A percentile compares a stretch with the other conserved stretches of the same genome.
Evolutionary conservation across 1,140 invertebrate genomes (phyloP).

Genomic region (Drosophila erecta): DNA sequence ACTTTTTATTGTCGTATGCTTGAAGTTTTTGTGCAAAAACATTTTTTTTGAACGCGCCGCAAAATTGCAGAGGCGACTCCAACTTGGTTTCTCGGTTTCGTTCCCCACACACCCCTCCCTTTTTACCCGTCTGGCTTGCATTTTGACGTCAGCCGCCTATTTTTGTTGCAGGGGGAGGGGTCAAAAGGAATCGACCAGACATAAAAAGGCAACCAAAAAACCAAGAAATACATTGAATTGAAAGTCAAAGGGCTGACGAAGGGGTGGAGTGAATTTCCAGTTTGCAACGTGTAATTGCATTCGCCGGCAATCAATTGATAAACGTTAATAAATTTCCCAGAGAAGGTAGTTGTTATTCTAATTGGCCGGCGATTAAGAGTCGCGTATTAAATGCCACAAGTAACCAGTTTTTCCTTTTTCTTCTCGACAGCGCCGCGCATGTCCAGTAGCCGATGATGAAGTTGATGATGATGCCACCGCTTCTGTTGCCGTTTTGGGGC

Average conservation of each 20-base stretch:
- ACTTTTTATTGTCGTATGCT: conserved; percentile 32
- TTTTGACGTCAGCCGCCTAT: conserved; percentile 73
- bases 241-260: conserved; percentile 34
- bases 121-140: conserved; percentile 45
- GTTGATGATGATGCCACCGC: conserved; percentile 26
- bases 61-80: conserved; percentile 73
- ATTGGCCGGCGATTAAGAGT: conserved; percentile 72
- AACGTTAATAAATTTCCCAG: conserved; percentile 70
- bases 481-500: conserved; percentile 51
- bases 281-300: conserved; percentile 59
- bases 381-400: conserved; percentile 63
- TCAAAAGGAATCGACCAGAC: conserved; percentile 50
- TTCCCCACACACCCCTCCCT: conserved; percentile 8
- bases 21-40: conserved; percentile 52
- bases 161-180: conserved; percentile 39
- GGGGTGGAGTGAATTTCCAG: conserved; percentile 19
- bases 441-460: conserved; percentile 64
- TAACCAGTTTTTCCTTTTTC: conserved; percentile 33
- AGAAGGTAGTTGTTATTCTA: conserved; percentile 78
- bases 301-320: conserved; percentile 59
- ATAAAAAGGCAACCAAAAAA: conserved; percentile 58
- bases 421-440: conserved; percentile 54
- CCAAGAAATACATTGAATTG: conserved; percentile 38
- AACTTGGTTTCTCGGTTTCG: conserved; percentile 42
- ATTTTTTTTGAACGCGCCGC: conserved; percentile 53